phyloP scores from a whole-genome alignment of 2,113 vertebrate genomes.

The Sinocyclocheilus anophthalmus region DNA sequence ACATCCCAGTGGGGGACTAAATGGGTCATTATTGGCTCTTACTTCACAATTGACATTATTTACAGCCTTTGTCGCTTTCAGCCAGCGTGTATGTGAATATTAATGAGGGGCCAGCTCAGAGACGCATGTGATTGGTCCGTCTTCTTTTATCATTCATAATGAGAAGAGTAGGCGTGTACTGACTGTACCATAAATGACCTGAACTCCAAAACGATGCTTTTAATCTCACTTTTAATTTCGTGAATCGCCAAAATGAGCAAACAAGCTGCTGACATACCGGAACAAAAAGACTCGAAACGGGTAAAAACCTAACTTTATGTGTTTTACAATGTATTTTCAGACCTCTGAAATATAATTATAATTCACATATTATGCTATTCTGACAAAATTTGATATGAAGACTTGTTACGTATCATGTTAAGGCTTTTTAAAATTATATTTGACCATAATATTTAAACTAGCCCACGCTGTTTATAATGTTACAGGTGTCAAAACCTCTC shows the following conservation, averaged over 20 bases:
- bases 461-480: background rate
- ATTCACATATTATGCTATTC: background rate
- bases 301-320: conserved; percentile 57
- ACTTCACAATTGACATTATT: conserved; percentile 9
- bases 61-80: background rate
- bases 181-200: background rate
- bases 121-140: conserved; percentile 2
- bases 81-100: background rate
- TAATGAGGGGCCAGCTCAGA: background rate
- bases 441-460: background rate
- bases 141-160: background rate
- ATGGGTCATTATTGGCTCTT: conserved; percentile 37
- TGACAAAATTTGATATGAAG: background rate
- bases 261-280: conserved; percentile 49
- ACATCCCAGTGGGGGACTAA: background rate
- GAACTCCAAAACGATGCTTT: background rate
- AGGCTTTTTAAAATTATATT: background rate
- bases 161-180: conserved; percentile 33
- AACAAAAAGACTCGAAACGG: conserved; percentile 54
- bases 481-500: conserved; percentile 82
- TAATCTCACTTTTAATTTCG: background rate
- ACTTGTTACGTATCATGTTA: background rate
- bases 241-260: conserved; percentile 56
- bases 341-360: background rate
- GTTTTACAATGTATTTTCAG: background rate